Evolutionary conservation across 2,888 invertebrate species (phyloP), one percentile per base, ranked within the genome.

Genomic region (Aleiodes testaceus): DNA sequence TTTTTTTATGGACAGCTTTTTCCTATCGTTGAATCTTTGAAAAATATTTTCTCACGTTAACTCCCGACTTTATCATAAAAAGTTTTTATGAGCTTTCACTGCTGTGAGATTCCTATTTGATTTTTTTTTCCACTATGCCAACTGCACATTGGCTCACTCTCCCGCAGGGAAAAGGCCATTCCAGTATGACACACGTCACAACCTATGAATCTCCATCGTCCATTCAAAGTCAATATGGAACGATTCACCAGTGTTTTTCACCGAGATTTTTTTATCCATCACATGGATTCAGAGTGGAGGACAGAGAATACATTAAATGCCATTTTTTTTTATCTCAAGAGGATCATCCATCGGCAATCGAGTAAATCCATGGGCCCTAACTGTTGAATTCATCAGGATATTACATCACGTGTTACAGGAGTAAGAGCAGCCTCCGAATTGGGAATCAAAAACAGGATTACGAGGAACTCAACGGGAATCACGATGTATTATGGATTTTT

Each of bases 351-450:
- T 22, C 42, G 42, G 20, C n/a, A n/a, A 44, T 11, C 16, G 36
- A 59, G 36, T 18, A 42, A 59, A 64, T 26, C 20, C 36, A 66
- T 42, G n/a, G 26, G 26, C 26, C n/a, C 22, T 20, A 14, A 59
- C 42, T 36, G 36, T 36, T 14, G 36, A 16, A 16, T 50, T 26
- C 66, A 30, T 66, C 50, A 50, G 36, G 36, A 66, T 66, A 66
- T 66, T 66, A 50, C 50, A 36, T 66, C 66, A 66, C 66, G 66
- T 66, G 66, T 66, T 66, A 50, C 36, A 66, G 49, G 16, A 53
- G 66, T 16, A 50, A 50, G 16, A 12, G 18, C 49, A 50, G 49
- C 12, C 30, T 30, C 18, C 18, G 36, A 14, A 18, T 22, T 30
- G 36, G 30, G 50, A 36, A 36, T 50, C 26, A 66, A 30, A 36